Evolutionary conservation across 2,113 vertebrate species (phyloP).

Genomic region (Corythornis madagascariensis): DNA sequence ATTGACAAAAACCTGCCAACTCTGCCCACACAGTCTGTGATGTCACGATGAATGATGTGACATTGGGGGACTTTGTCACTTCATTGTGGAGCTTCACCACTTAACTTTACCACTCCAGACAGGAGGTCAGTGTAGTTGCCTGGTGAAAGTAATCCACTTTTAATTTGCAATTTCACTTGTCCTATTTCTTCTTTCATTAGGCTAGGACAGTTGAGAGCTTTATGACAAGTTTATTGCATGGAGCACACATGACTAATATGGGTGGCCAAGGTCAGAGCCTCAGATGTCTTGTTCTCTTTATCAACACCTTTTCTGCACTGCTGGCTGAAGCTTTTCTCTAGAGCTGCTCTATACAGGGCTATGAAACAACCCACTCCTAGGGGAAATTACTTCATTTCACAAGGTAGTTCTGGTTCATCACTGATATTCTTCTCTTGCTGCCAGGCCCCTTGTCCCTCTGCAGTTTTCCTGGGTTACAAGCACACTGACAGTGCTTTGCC

Average conservation of each 20-base stretch:
- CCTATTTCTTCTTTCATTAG: neutral
- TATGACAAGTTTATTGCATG: neutral
- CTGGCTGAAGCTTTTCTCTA: constrained; percentile 2
- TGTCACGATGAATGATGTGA: neutral
- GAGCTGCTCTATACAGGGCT: neutral
- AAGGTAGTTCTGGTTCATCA: neutral
- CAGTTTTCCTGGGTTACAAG: neutral
- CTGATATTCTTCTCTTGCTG: neutral
- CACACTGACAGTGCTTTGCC: neutral
- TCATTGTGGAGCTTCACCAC: neutral
- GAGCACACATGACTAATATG: neutral
- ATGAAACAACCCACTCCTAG: neutral
- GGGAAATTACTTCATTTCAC: constrained; percentile 14
- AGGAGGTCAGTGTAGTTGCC: neutral
- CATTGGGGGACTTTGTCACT: neutral
- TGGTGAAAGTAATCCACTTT: neutral
- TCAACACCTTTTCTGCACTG: constrained; percentile 18
- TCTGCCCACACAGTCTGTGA: neutral
- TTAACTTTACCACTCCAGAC: neutral
- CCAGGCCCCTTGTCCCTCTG: neutral
- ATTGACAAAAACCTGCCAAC: neutral
- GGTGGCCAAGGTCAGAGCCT: constrained; percentile 2
- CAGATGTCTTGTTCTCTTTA: neutral
- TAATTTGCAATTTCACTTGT: neutral
- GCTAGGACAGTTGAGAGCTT: neutral